Evolutionary conservation across 2,113 vertebrate genomes (phyloP), one percentile per base, ranked within the genome.

Genomic region (Myotis lucifugus): DNA sequence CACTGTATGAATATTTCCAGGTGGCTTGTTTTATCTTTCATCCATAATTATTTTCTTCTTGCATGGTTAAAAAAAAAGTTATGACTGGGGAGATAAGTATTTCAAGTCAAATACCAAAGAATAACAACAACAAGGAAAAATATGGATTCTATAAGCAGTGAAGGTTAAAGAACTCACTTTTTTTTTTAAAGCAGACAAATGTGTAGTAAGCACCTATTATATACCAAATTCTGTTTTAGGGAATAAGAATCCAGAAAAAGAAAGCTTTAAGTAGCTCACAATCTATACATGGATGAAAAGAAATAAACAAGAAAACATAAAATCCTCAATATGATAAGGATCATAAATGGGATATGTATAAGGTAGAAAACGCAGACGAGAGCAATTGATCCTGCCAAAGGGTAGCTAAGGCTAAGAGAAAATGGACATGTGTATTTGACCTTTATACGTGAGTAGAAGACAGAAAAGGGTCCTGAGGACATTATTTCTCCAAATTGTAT

Each of bases 211-310:
- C 11, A 81, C 13, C 50, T 85, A 32, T 61, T 88, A 42, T 40
- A 83, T 42, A 50, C 6, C 6, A 66, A 42, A 46, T 11, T 18
- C 34, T 83, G 8, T 17, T 61, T 7, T 40, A 73, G 4, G 12
- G 73, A 66, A 94, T 69, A 12, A 93, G 40, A 19, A 77, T 82
- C 70, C 40, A 95, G 23, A 88, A n/a, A 91, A 86, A 87, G 23
- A 89, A 87, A 46, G 15, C 14, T 74, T 88, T 54, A 64, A 92
- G 32, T 32, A 81, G 67, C 13, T 78, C 46, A 95, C 6, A 64
- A n/a, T 46, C 14, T 85, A 69, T 37, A 54, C 7, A 37, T 17
- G 14, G 27, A 66, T 84, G 66, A 86, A 92, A 91, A 59, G 5
- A 94, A 27, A 78, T 29, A 85, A 95, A 76, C 13, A 83, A 70